Percentiles rank a stretch among this genome's conserved stretches.
Conservation (phyloP, 2,797 vertebrate species). For the Artibeus lituratus region DNA sequence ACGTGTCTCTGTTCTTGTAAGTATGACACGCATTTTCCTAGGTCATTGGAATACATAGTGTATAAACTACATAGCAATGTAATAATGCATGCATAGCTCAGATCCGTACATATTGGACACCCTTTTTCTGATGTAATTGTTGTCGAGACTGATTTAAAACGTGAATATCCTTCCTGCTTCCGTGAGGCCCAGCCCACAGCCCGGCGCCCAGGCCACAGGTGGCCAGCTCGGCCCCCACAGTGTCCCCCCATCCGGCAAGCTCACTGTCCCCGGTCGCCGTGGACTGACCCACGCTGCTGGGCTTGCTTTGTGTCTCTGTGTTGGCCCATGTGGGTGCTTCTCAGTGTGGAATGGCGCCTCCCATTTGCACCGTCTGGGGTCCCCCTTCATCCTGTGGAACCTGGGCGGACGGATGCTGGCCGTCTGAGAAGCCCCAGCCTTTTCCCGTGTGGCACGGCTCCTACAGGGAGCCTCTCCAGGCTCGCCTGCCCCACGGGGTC, state of each 20-base stretch:
- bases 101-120: accelerated
- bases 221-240: accelerated
- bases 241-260: accelerated
- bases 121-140: accelerated
- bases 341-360: too few species aligned
- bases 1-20: accelerated
- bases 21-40: too few species aligned
- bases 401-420: not conserved
- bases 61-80: accelerated
- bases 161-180: too few species aligned
- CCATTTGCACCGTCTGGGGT: accelerated
- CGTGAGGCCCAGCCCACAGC: not conserved
- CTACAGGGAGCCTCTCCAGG: accelerated
- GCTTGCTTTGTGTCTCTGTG: not conserved
- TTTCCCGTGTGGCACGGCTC: accelerated
- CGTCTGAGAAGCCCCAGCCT: not conserved
- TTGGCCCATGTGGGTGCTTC: accelerated
- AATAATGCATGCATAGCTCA: not conserved
- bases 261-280: accelerated
- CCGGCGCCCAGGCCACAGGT: accelerated
- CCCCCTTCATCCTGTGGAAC: not conserved
- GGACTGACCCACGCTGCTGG: too few species aligned
- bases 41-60: accelerated
- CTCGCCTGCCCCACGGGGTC: not conserved
- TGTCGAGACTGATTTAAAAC: not conserved